Evolutionary conservation across 2,888 invertebrate genomes (phyloP).

Genomic region (Teleogryllus oceanicus): DNA sequence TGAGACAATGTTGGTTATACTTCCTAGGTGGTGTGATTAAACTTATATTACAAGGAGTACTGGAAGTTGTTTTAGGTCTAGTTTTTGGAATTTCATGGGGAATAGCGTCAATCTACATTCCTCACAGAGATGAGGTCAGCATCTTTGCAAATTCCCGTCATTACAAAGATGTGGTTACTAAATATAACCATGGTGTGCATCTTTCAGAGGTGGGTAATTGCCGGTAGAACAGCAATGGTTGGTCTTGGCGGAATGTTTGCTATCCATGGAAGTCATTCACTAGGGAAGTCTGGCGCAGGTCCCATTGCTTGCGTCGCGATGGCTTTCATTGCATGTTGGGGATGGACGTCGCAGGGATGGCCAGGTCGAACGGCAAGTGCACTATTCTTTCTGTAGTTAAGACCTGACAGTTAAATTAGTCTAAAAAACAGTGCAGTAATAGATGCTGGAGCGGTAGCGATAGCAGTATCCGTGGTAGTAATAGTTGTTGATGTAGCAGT

Average conservation of each 20-base stretch:
- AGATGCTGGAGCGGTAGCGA: no score
- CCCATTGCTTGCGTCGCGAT: constrained; percentile 57
- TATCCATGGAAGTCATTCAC: constrained; percentile 58
- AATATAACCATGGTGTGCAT: background rate
- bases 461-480: no score
- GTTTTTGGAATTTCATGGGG: constrained; percentile 60
- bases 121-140: constrained; percentile 52
- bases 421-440: no score
- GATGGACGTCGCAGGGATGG: constrained; percentile 51
- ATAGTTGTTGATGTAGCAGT: no score
- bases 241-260: constrained; percentile 61
- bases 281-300: constrained; percentile 61
- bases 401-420: no score
- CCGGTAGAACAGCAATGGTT: constrained; percentile 52
- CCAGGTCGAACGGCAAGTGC: constrained; percentile 29
- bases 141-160: background rate
- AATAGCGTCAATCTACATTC: constrained; percentile 59
- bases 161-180: background rate
- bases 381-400: background rate
- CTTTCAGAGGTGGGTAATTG: constrained; percentile 26
- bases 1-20: background rate
- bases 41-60: constrained; percentile 55
- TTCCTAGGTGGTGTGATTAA: constrained; percentile 49
- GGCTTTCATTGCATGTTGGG: constrained; percentile 55
- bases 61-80: constrained; percentile 60